Percentiles rank a stretch among this genome's conserved stretches.
Conservation (phyloP, 30 jellyfish, hydroid and myxozoan species). For the Turritopsis dohrnii region DNA sequence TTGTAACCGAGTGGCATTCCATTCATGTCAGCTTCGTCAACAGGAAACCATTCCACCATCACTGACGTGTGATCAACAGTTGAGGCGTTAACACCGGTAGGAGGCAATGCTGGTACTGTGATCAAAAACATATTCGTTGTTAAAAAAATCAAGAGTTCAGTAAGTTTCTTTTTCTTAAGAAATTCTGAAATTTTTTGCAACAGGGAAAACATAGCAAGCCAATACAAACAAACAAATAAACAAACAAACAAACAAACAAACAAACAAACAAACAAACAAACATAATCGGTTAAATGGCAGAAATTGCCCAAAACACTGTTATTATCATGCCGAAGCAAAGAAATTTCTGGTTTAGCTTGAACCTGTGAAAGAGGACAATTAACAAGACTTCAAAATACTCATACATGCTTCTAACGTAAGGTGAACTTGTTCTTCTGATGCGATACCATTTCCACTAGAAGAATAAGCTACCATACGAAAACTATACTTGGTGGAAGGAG, state of each 20-base stretch:
- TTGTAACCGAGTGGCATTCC: slow-evolving; percentile 60
- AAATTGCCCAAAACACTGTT: no score
- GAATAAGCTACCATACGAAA: slow-evolving; percentile 55
- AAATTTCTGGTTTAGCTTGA: no score
- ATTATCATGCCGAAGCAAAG: no score
- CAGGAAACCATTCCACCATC: slow-evolving; percentile 51
- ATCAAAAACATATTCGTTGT: no score
- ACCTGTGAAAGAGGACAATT: background rate
- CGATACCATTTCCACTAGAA: slow-evolving; percentile 58
- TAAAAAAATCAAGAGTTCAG: no score
- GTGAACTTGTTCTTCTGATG: slow-evolving; percentile 27
- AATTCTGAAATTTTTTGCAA: no score
- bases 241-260: no score
- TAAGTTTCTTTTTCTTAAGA: no score
- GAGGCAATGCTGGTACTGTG: slow-evolving; percentile 60
- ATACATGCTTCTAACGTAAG: slow-evolving; percentile 45
- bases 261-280: no score
- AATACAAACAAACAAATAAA: no score
- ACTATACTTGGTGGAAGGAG: slow-evolving; percentile 39
- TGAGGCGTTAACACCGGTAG: slow-evolving; percentile 26
- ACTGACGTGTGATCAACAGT: slow-evolving; percentile 35
- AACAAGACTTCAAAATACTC: background rate
- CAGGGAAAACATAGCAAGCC: no score
- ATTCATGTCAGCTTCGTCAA: slow-evolving; percentile 47
- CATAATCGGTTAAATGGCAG: no score